phyloP scores from a whole-genome alignment of 2,888 invertebrate species.

The Myopa tessellatipennis region DNA sequence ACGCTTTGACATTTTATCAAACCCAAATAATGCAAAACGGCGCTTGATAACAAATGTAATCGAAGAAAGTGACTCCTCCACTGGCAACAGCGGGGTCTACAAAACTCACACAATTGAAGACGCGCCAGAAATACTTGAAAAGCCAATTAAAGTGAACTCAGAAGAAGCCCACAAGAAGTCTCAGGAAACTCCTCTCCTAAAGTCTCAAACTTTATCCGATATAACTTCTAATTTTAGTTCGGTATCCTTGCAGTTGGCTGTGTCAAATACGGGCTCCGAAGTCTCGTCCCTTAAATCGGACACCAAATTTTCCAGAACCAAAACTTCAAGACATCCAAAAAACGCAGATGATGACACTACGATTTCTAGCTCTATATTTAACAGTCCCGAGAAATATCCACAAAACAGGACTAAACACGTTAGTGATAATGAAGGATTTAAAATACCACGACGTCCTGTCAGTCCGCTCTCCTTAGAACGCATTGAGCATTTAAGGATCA shows the following conservation, averaged over 20 bases:
- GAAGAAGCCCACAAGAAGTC: background rate
- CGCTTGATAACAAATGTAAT: conserved; percentile 36
- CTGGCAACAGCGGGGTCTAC: background rate
- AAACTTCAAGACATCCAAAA: background rate
- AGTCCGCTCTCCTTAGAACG: conserved; percentile 57
- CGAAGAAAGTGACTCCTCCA: background rate
- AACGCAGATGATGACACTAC: conserved; percentile 55
- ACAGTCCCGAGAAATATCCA: conserved; percentile 56
- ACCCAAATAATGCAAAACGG: conserved; percentile 41
- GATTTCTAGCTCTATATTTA: conserved; percentile 56
- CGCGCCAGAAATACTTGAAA: background rate
- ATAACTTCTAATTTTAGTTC: conserved; percentile 56
- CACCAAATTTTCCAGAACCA: background rate
- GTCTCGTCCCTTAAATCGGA: conserved; percentile 50
- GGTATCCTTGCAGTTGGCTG: conserved; percentile 52
- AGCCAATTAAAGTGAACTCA: background rate
- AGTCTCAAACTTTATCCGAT: conserved; percentile 47
- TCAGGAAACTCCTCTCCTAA: background rate
- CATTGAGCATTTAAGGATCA: conserved; percentile 52
- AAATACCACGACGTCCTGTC: conserved; percentile 40
- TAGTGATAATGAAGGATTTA: conserved; percentile 40
- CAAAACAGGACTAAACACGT: background rate
- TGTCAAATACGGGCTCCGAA: conserved; percentile 54
- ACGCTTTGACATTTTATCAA: background rate
- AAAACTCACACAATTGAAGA: background rate